phyloP scores from a whole-genome alignment of 2,888 invertebrate species.

The Dermolepida albohirtum region DNA sequence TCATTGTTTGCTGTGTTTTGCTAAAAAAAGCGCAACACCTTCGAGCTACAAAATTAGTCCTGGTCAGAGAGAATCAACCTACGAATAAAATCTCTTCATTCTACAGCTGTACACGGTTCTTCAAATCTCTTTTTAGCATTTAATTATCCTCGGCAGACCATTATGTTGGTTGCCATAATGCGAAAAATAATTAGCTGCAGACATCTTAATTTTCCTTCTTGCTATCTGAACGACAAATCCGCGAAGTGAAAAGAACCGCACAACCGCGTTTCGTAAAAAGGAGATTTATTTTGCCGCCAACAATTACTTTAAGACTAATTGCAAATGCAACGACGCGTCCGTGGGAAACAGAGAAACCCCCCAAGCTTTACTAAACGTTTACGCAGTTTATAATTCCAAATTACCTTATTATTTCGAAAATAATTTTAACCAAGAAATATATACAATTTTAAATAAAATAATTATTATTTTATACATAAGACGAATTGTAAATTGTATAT shows the following conservation, averaged over 20 bases:
- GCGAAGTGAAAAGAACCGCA: conserved; percentile 17
- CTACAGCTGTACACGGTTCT: conserved; percentile 20
- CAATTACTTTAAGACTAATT: conserved; percentile 25
- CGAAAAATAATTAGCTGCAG: conserved; percentile 52
- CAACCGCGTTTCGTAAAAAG: conserved; percentile 22
- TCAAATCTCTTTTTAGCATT: conserved; percentile 39
- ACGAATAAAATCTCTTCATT: conserved; percentile 22
- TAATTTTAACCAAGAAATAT: conserved; percentile 7
- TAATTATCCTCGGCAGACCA: conserved; percentile 43
- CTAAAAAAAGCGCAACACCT: conserved; percentile 32
- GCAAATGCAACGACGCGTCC: conserved; percentile 1
- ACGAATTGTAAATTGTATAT: no score
- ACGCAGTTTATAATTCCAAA: conserved; percentile 26
- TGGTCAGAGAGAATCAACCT: conserved; percentile 29
- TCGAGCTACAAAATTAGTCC: conserved; percentile 29
- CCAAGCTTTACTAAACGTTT: conserved; percentile 13
- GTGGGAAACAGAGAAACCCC: background rate
- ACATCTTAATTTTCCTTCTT: conserved; percentile 51
- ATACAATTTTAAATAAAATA: no score
- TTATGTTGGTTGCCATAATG: conserved; percentile 46
- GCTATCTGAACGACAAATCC: conserved; percentile 18
- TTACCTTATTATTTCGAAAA: conserved; percentile 15
- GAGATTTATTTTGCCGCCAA: conserved; percentile 30
- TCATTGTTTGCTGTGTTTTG: conserved; percentile 34
- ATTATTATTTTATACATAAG: no score